Conservation (phyloP, 2,888 invertebrate genomes). For the Cylindroiulus punctatus region DNA sequence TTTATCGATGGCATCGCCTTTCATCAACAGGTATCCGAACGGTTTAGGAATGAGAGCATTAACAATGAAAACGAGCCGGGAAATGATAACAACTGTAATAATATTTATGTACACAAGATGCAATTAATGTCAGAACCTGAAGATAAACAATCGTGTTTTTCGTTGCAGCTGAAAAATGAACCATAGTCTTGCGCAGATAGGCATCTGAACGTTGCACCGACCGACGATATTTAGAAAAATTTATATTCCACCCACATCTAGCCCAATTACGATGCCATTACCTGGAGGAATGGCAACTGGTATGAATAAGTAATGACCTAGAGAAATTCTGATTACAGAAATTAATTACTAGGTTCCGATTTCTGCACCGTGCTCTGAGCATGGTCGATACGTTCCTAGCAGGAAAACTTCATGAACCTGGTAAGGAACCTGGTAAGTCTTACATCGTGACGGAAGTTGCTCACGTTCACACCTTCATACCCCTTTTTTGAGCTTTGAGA, state of each 20-base stretch:
- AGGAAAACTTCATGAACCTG: neutral
- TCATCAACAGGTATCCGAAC: conserved; percentile 23
- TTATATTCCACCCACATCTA: conserved; percentile 17
- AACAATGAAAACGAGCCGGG: conserved; percentile 21
- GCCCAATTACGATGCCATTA: conserved; percentile 33
- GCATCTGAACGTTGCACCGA: neutral
- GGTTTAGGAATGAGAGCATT: conserved; percentile 42
- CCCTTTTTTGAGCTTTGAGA: neutral
- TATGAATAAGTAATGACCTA: neutral
- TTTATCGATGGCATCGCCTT: neutral
- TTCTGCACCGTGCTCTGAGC: neutral
- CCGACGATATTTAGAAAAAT: neutral
- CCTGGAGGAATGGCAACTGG: neutral
- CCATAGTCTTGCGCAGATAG: conserved; percentile 7
- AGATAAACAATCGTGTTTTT: conserved; percentile 27
- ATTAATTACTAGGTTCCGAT: neutral
- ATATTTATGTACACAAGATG: conserved; percentile 39
- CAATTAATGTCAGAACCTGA: conserved; percentile 35
- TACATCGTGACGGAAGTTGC: conserved; percentile 21
- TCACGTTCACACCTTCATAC: neutral
- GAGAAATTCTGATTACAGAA: neutral
- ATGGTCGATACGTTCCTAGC: neutral
- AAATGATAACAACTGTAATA: conserved; percentile 9
- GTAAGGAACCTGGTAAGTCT: no score
- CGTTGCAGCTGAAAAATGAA: conserved; percentile 38